Evolutionary conservation across 2,797 vertebrate species (phyloP).

Genomic region (Coluber constrictor): DNA sequence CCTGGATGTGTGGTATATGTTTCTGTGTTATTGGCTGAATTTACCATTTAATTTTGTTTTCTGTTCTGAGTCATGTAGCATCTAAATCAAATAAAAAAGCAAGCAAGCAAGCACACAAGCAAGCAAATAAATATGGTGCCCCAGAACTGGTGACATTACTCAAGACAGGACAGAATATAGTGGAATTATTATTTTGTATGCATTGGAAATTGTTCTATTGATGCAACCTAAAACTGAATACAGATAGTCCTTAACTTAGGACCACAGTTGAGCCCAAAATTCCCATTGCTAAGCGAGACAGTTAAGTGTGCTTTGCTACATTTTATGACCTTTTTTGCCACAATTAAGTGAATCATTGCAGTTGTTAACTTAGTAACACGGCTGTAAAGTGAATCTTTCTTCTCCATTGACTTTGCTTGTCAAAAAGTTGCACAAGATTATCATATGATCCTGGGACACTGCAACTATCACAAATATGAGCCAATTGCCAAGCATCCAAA

Average conservation of each 20-base stretch:
- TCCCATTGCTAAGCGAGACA: neutral
- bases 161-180: neutral
- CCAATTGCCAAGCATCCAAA: neutral
- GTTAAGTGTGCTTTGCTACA: neutral
- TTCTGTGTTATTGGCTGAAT: neutral
- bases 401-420: neutral
- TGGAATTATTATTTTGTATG: neutral
- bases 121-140: neutral
- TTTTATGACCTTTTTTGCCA: neutral
- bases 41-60: neutral
- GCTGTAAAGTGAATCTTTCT: neutral
- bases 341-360: neutral
- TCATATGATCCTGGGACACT: neutral
- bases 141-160: neutral
- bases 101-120: neutral
- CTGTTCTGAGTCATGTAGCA: neutral
- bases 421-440: neutral
- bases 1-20: neutral
- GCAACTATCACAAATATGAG: neutral
- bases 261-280: neutral
- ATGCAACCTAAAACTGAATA: neutral
- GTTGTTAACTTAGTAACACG: neutral
- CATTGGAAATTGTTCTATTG: neutral
- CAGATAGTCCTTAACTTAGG: neutral
- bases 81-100: neutral